phyloP scores from a whole-genome alignment of 2,113 vertebrate species.

The Pluvialis apricaria region DNA sequence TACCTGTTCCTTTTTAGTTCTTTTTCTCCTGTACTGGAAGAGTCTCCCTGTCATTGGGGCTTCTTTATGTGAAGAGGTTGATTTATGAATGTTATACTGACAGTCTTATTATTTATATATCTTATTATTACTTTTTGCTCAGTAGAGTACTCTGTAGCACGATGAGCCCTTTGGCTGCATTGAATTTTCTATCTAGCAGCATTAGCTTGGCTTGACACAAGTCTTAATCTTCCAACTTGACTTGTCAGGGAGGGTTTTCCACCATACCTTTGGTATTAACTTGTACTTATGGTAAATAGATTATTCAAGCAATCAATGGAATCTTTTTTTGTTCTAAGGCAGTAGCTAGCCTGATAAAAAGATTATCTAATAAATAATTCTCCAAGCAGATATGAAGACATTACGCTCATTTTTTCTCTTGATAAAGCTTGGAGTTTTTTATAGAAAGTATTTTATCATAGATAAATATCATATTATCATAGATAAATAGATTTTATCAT shows the following conservation, averaged over 20 bases:
- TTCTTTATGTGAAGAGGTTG: neutral
- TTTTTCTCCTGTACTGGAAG: neutral
- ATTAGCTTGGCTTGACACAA: neutral
- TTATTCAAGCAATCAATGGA: neutral
- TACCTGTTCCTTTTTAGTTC: neutral
- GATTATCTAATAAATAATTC: neutral
- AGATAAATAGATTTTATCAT: no score
- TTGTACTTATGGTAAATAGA: neutral
- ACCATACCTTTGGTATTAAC: neutral
- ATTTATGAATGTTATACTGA: neutral
- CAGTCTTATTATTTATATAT: neutral
- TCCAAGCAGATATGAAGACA: neutral
- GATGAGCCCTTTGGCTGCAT: neutral
- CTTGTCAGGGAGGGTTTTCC: neutral
- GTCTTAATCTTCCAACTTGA: neutral
- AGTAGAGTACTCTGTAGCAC: neutral
- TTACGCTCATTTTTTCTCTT: neutral
- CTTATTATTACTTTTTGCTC: neutral
- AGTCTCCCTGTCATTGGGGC: neutral
- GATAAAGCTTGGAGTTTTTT: neutral
- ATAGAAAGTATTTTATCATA: no score
- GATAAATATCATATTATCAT: no score
- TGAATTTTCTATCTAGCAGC: neutral
- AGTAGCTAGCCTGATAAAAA: neutral
- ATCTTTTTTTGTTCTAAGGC: neutral